Base-by-base conservation (phyloP, 2,888 invertebrate species). In the Nephrotoma flavescens region DNA sequence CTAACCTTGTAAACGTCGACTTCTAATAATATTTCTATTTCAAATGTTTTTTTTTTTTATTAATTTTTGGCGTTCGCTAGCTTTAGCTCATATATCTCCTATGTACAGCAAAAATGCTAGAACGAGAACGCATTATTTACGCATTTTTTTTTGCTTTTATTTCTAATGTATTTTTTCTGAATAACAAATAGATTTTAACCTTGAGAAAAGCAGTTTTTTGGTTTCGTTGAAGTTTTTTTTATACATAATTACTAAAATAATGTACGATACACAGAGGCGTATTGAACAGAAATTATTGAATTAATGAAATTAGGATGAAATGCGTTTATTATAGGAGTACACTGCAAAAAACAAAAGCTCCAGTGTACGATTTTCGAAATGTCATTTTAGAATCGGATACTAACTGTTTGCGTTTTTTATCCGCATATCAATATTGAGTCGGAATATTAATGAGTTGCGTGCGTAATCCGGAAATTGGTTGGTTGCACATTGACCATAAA, bases 191-290 rank as follows among this genome's bases (percentile, higher is more conserved):
- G 71, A 71, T 71, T 71, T 71, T 71, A 84, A 84, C 84, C 84
- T 84, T 84, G 84, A 42, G 71, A 84, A 41, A 84, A 84, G 84
- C 84, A 84, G 84, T 84, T 84, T 84, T 84, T 84, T 84, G 84
- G 84, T 84, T 84, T 84, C 84, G 84, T 84, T 84, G 71, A 71
- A 71, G 7, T 71, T 71, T 71, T 71, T 71, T 71, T 15, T 52
- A 71, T 71, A 71, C 71, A 71, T 71, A 71, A 71, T 71, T 71
- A 71, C 71, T 71, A 71, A 71, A 71, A 71, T 71, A 71, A 71
- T 71, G 71, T 71, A 71, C 31, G 71, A 71, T 71, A 71, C 71
- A 71, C 71, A 71, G 71, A 71, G 71, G 71, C 71, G 71, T 71
- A 71, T 71, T 71, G 71, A 71, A 71, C 31, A 71, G 71, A 71